A percentile compares a stretch with the other conserved stretches of the same genome.
phyloP scores from a whole-genome alignment of 2,888 invertebrate species.

The Catonia carolina region DNA sequence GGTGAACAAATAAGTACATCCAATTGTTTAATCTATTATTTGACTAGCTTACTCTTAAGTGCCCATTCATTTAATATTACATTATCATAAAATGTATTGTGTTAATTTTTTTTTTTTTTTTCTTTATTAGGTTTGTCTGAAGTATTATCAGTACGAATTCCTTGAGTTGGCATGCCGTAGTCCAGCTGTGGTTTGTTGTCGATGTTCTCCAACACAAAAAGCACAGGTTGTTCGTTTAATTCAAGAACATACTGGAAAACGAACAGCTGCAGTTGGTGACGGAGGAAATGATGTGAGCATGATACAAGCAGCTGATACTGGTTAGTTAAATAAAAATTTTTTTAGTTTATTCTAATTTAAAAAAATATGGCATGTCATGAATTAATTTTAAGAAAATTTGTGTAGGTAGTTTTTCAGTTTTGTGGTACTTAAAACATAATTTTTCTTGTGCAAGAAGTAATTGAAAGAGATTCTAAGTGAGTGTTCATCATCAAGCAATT shows the following conservation, averaged over 20 bases:
- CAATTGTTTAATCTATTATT: too few relatives aligned
- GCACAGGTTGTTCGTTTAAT: conserved; percentile 60
- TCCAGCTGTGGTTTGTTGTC: conserved; percentile 67
- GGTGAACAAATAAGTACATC: too few relatives aligned
- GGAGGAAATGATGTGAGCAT: conserved; percentile 67
- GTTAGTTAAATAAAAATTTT: conserved; percentile 38
- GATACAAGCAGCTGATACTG: conserved; percentile 58
- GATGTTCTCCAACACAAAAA: conserved; percentile 67
- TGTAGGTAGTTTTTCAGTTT: neutral
- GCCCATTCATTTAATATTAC: too few relatives aligned
- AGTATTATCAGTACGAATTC: conserved; percentile 65
- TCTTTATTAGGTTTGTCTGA: conserved; percentile 55
- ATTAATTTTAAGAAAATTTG: neutral
- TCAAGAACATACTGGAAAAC: conserved; percentile 54
- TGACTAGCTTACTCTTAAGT: too few relatives aligned
- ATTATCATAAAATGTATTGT: too few relatives aligned
- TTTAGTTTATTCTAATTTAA: neutral
- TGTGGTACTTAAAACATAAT: neutral
- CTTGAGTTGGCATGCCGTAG: conserved; percentile 65
- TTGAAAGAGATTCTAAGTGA: too few relatives aligned
- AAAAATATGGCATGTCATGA: neutral
- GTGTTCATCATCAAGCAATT: too few relatives aligned
- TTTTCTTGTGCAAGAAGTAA: too few relatives aligned
- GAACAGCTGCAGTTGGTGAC: conserved; percentile 54
- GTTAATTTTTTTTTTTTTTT: too few relatives aligned